Percentiles rank a stretch among this genome's conserved stretches.
phyloP scores from a whole-genome alignment of 2,797 vertebrate species.

The Hippoglossus hippoglossus region DNA sequence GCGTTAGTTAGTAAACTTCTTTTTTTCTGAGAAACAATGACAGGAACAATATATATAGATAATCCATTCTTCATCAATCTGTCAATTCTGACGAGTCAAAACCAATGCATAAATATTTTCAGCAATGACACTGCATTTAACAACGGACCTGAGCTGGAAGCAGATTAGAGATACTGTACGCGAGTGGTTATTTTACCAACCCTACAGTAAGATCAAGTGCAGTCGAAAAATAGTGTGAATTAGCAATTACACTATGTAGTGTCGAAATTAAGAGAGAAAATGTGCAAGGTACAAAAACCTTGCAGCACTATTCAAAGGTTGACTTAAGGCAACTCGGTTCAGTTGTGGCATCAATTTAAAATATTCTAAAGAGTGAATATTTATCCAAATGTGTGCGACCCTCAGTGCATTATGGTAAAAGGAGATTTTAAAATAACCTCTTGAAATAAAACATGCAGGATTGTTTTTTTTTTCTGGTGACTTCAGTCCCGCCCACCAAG shows the following conservation, averaged over 20 bases:
- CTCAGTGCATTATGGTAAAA: conserved; percentile 3
- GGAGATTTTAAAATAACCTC: background rate
- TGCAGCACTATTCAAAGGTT: background rate
- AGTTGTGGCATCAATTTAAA: background rate
- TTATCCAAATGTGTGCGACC: background rate
- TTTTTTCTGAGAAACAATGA: conserved; percentile 3
- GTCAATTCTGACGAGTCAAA: conserved; percentile 10
- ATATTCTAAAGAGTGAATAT: background rate
- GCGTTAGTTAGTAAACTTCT: conserved; percentile 24
- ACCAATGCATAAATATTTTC: conserved; percentile 26
- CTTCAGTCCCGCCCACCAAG: background rate
- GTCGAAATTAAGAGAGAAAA: conserved; percentile 1
- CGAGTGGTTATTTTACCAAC: conserved; percentile 34
- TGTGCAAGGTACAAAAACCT: conserved; percentile 20
- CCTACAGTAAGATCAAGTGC: conserved; percentile 1
- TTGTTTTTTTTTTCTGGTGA: conserved; percentile 3
- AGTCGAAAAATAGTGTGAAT: conserved; percentile 29
- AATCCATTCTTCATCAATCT: conserved; percentile 2
- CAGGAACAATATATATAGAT: background rate
- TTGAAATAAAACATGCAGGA: conserved; percentile 16
- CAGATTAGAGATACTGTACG: conserved; percentile 12
- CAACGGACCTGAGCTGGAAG: conserved; percentile 64
- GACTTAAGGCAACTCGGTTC: conserved; percentile 5
- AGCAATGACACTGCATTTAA: conserved; percentile 13
- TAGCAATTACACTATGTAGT: conserved; percentile 14